Base-by-base conservation (phyloP, 2,797 vertebrate species). In the Spondyliosoma cantharus region DNA sequence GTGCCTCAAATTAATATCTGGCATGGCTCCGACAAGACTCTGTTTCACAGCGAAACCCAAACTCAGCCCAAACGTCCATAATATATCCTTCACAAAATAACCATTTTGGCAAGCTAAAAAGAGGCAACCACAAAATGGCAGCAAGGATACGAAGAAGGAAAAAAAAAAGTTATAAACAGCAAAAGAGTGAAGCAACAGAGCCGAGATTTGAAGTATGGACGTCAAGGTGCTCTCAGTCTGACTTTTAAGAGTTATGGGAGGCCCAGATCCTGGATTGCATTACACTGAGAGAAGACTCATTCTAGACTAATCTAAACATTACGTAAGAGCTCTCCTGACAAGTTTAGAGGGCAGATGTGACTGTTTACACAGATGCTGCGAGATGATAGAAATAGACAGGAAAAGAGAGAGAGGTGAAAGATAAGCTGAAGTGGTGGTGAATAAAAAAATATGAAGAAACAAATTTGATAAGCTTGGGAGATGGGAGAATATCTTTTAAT, bases 301-400 rank as follows among this genome's bases (percentile, higher is more conserved):
- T 76, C 79, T 75, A 84, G 78, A 87, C 85, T 83, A 87, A 91
- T 89, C 81, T 89, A 87, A 93, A 90, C 87, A 92, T 93, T 94
- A 92, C 81, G 74, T 88, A 92, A 94, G 84, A 80, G 70, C 81
- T 70, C 81, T 86, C 64, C 80, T 87, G 81, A 87, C 86, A 86
- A 86, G 81, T 90, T 86, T 85, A 85, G 85, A 88, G 80, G 78
- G 71, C 80, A 89, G 74, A 89, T 91, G 91, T 86, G 87, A 88
- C 81, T 90, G 89, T 93, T 93, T 93, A 90, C 84, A 92, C 87
- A 91, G 91, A 93, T 87, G 88, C 84, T 84, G 70, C n/a, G 6
- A 57, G 22, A 85, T 76, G 60, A 84, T 52, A 83, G 74, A 76
- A 62, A 76, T 8, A 54, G 64, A 78, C 48, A 83, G 62, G 81